phyloP scores from a whole-genome alignment of 2,113 vertebrate genomes.

The Sciurus niger region DNA sequence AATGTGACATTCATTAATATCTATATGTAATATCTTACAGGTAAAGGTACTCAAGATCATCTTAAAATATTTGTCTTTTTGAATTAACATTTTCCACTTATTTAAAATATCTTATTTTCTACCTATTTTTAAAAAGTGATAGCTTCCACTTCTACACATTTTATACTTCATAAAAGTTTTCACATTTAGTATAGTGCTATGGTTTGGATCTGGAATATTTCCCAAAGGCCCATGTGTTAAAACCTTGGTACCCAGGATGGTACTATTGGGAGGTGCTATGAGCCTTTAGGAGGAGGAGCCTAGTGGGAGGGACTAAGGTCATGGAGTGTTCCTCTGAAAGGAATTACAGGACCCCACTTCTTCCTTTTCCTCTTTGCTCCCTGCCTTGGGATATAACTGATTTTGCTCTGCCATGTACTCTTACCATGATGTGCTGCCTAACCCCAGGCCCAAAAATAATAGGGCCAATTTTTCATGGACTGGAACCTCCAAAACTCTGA shows the following conservation, averaged over 20 bases:
- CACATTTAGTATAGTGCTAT: too few relatives aligned
- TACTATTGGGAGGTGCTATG: not conserved
- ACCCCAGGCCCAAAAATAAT: not conserved
- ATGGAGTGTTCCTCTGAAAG: not conserved
- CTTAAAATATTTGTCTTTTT: not conserved
- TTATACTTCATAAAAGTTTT: too few relatives aligned
- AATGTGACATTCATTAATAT: not conserved
- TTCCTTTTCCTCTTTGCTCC: not conserved
- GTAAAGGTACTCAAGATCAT: not conserved
- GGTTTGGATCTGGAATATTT: too few relatives aligned
- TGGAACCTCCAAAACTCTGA: not conserved
- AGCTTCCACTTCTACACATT: not conserved
- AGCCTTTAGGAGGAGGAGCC: not conserved
- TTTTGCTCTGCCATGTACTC: not conserved
- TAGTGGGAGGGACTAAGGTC: not conserved
- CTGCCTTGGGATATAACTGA: not conserved
- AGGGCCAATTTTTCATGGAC: not conserved
- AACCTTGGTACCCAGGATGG: not conserved
- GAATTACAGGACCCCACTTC: too few relatives aligned
- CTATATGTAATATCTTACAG: not conserved
- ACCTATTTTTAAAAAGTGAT: not conserved
- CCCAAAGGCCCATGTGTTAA: not conserved
- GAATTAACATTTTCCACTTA: not conserved
- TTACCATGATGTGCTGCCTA: too few relatives aligned
- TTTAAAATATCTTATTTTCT: not conserved